A percentile compares a stretch with the other conserved stretches of the same genome.
Conservation (phyloP, 92 coral and sea anemone species). For the Nematostella vectensis region DNA sequence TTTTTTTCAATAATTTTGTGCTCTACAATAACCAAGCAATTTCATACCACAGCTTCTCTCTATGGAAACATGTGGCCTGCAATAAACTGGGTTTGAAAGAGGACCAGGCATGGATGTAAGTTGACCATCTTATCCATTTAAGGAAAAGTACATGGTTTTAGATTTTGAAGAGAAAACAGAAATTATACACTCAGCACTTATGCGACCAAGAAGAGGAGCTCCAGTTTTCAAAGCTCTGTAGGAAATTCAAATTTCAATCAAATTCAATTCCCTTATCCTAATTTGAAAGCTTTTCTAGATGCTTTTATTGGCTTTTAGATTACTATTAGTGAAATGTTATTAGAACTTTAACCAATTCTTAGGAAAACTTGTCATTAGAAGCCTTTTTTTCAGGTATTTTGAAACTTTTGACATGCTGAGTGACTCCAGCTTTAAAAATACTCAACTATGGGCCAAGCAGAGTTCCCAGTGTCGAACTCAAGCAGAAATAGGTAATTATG, state of each 20-base stretch:
- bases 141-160: no score
- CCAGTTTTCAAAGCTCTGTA: no score
- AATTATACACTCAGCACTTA: no score
- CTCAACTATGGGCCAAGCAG: slow-evolving; percentile 51
- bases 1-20: no score
- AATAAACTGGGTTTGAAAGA: slow-evolving; percentile 75
- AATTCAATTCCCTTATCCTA: no score
- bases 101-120: slow-evolving; percentile 98
- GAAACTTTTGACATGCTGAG: slow-evolving; percentile 92
- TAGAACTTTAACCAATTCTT: not conserved
- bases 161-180: no score
- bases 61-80: slow-evolving; percentile 97
- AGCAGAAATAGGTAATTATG: slow-evolving; percentile 44
- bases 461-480: slow-evolving; percentile 52
- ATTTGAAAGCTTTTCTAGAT: not conserved
- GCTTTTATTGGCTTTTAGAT: not conserved
- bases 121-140: slow-evolving; percentile 2
- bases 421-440: slow-evolving; percentile 73
- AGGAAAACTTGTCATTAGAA: no score
- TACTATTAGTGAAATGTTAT: not conserved
- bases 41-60: slow-evolving; percentile 53
- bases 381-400: slow-evolving; percentile 71
- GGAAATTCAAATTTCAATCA: no score
- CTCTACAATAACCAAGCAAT: no score
- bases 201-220: no score